Conservation (phyloP, 2,797 vertebrate genomes). For the Darevskia mixta region DNA sequence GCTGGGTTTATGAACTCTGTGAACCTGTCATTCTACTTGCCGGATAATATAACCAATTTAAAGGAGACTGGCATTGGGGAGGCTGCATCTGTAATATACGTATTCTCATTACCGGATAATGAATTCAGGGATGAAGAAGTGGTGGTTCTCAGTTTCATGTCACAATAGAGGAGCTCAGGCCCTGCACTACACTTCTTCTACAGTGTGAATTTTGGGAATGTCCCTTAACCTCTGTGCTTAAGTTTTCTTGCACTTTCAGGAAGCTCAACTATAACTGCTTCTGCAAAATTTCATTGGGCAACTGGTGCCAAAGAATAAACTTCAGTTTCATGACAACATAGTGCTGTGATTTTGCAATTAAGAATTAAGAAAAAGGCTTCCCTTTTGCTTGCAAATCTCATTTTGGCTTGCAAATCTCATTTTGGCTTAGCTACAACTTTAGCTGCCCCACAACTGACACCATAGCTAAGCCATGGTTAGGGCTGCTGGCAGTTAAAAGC, state of each 20-base stretch:
- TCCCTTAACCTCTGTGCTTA: background rate
- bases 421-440: no score
- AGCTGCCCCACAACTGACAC: no score
- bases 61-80: no score
- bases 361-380: background rate
- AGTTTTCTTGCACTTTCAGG: no score
- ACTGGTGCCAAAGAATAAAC: background rate
- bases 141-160: background rate
- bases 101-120: background rate
- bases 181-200: background rate
- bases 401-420: no score
- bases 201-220: background rate
- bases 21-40: background rate
- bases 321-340: background rate
- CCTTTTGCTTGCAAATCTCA: no score
- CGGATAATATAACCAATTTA: background rate
- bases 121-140: no score
- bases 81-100: background rate
- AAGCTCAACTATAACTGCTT: background rate
- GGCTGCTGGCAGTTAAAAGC: no score
- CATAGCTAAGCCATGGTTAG: no score
- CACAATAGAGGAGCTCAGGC: background rate
- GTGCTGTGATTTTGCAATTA: background rate
- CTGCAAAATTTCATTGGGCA: background rate
- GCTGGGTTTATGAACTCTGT: background rate